These are phyloP conservation scores for Fregetta grallaria DNA, from an alignment of 2,113 vertebrate species.

Conservation along the genomic window DNA sequence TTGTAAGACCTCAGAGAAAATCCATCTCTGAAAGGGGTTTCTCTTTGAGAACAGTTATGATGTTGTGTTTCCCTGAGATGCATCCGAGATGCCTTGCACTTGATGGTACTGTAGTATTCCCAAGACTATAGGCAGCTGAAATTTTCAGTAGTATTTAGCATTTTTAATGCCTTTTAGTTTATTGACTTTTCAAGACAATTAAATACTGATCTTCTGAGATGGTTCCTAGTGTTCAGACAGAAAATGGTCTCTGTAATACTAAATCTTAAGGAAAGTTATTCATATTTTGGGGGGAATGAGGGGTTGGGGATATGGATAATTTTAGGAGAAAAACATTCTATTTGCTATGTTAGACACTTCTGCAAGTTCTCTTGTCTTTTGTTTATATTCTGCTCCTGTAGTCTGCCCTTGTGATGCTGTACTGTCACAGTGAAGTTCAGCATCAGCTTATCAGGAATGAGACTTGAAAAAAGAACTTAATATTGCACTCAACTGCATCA, in stretches of 20 bases:
- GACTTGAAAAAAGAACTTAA: conserved; percentile 15
- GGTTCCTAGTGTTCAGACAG: background rate
- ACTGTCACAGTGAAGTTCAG: background rate
- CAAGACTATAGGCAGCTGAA: background rate
- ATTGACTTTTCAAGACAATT: background rate
- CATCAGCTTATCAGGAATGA: background rate
- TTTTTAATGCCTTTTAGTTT: background rate
- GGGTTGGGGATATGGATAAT: background rate
- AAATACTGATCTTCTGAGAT: background rate
- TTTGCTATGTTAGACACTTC: background rate
- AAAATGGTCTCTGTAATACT: background rate
- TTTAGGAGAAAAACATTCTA: background rate
- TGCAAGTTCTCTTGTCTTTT: background rate
- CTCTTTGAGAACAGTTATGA: background rate
- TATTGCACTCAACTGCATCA: background rate
- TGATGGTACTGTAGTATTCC: background rate
- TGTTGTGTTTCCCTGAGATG: background rate
- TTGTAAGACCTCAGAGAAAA: background rate
- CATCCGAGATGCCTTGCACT: background rate
- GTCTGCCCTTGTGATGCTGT: background rate
- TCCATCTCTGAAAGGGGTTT: background rate
- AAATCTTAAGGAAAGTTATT: background rate
- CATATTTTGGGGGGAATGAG: background rate
- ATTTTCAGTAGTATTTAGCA: background rate
- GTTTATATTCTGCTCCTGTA: background rate